Base-by-base conservation (phyloP, 2,888 invertebrate genomes). In the Cartodere bifasciata region DNA sequence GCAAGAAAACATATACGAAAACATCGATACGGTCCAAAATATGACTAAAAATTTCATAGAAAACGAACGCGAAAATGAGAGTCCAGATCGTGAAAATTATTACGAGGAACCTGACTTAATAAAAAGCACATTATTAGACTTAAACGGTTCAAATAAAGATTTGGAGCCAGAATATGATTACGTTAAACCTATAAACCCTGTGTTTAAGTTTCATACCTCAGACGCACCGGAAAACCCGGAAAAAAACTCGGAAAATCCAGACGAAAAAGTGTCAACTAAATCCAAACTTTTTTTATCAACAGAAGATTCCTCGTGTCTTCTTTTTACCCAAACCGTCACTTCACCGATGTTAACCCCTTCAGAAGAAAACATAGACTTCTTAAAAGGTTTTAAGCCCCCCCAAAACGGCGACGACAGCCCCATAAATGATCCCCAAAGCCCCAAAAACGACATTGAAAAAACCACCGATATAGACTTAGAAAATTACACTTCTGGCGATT, bases 331-430 rank as follows among this genome's bases (percentile, higher is more conserved):
- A 46, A 62, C 62, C 2, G 58, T 62, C 11, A 60, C 60, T 10
- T 58, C 58, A 1, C 62, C 62, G 3, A 60, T 60, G 60, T 36
- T 61, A 26, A 62, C 62, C 11, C 62, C 62, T 5, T 56, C 56
- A 12, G 62, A 62, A 35, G 62, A 62, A 39, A 57, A 56, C 37
- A 58, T 61, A 16, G 62, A 62, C 45, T 60, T 62, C 42, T 44
- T 61, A 28, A 58, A 60, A 43, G 60, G 55, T 17, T 56, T 62
- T 38, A 48, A 52, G 35, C 7, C 23, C 1, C 25, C 24, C 10
- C 28, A 29, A 26, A 26, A 32, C 10, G 29, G 29, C 10, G 24
- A 20, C 20, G 7, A 20, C 20, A 20, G n/a, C n/a, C 20, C n/a
- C 20, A 6, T 6, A n/a, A 20, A n/a, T n/a, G 20, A 7, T 20